Percentiles rank a stretch among this genome's conserved stretches.
phyloP scores from a whole-genome alignment of 2,113 vertebrate species.

The Nanger granti region DNA sequence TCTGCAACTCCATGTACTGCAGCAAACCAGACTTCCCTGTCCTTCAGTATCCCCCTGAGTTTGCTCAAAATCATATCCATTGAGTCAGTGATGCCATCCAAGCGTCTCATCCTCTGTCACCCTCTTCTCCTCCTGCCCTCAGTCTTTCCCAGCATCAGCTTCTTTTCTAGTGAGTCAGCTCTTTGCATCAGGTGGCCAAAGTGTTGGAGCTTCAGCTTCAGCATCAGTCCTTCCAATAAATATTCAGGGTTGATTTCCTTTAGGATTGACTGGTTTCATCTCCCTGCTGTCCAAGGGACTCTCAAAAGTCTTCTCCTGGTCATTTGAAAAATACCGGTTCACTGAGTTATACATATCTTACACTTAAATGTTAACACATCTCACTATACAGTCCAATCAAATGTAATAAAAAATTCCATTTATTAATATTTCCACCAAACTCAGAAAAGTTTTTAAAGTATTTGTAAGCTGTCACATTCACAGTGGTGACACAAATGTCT shows the following conservation, averaged over 20 bases:
- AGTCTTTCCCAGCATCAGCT: background rate
- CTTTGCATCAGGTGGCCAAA: background rate
- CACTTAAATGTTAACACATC: background rate
- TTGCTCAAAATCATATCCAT: background rate
- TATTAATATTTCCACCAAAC: background rate
- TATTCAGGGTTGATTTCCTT: background rate
- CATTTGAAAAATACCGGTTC: constrained; percentile 15
- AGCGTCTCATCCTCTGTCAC: background rate
- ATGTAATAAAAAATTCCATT: background rate
- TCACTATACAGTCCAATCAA: background rate
- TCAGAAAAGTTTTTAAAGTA: constrained; percentile 22
- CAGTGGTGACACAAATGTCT: background rate
- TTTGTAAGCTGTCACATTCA: background rate
- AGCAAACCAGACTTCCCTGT: background rate
- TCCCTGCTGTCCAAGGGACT: background rate
- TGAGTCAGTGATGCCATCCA: background rate
- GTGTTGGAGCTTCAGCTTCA: background rate
- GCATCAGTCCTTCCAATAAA: background rate
- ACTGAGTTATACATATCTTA: background rate
- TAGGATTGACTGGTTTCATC: background rate
- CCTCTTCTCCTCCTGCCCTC: background rate
- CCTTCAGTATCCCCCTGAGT: background rate
- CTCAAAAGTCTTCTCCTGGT: background rate
- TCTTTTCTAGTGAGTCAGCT: background rate
- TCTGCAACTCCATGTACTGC: background rate